Evolutionary conservation across 2,888 invertebrate genomes (phyloP), one percentile per base, ranked within the genome.

Genomic region (Drosophila prostipennis): DNA sequence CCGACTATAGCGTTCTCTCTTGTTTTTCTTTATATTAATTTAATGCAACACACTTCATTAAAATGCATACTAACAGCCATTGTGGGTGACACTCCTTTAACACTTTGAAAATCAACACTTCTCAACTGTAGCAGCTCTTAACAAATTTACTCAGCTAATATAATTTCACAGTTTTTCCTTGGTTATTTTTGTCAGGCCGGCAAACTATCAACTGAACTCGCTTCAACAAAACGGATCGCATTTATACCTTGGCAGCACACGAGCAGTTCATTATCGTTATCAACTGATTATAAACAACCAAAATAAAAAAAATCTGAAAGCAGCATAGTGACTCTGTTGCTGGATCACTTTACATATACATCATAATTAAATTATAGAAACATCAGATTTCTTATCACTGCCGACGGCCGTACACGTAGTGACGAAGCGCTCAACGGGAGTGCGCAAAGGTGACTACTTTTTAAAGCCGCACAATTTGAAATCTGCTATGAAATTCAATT

Each of bases 121-220:
- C 6, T 63, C 23, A n/a, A 48, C 16, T n/a, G 6, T 5, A 6
- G 23, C 1, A 13, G 3, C 3, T 51, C 37, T 64, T 53, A 6
- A 53, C 26, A 49, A 6, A 46, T 13, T 32, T 10, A 55, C 34
- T 42, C 7, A 32, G 39, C 16, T 34, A n/a, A 16, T 29, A 5
- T 23, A 13, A 52, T 61, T 11, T 36, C 36, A 37, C 48, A 29
- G 23, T 43, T 65, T 43, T 56, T 40, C 53, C 56, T 10, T 29
- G 3, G 34, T 16, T 34, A 6, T 7, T 57, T 56, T 34, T 5
- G 6, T 14, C 3, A 26, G 68, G 75, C 57, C 73, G 53, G 49
- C 60, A 72, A 79, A 76, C 78, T 78, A 77, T 74, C 73, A 81
- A 89, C 74, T 79, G 77, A 77, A 68, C 65, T 67, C 32, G 73